These are phyloP conservation scores for Branchipolynoe longqiensis DNA, from an alignment of 2,888 invertebrate genomes.

Conservation along the genomic window DNA sequence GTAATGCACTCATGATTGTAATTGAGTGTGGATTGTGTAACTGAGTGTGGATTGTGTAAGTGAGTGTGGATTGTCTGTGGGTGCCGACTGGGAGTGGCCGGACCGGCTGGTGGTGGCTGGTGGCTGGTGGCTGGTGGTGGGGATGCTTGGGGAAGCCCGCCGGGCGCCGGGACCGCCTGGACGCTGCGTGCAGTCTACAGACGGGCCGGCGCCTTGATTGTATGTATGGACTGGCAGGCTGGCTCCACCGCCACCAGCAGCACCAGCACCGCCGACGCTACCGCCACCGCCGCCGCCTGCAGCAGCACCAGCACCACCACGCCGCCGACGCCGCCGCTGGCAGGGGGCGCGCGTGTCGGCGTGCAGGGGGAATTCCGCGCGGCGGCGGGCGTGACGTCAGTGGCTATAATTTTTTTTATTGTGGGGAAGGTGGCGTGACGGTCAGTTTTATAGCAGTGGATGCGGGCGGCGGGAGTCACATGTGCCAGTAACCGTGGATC, in stretches of 20 bases:
- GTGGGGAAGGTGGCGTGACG: conserved; percentile 57
- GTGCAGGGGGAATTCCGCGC: conserved; percentile 26
- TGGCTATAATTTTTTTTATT: conserved; percentile 51
- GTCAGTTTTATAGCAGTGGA: conserved; percentile 54
- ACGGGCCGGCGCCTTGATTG: background rate
- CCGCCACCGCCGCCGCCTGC: background rate
- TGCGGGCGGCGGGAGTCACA: conserved; percentile 54
- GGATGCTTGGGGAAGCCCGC: conserved; percentile 38
- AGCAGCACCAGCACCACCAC: background rate
- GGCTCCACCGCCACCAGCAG: conserved; percentile 7
- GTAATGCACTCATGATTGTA: too few relatives aligned
- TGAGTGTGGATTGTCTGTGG: background rate
- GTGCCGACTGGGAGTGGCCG: background rate
- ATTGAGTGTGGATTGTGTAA: too few relatives aligned
- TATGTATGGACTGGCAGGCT: conserved; percentile 8
- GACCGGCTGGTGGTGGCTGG: background rate
- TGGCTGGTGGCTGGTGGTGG: background rate
- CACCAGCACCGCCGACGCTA: conserved; percentile 14
- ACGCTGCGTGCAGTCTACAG: background rate
- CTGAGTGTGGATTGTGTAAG: too few relatives aligned
- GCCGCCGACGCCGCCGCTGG: background rate
- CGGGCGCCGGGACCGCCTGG: background rate
- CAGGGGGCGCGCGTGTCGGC: background rate
- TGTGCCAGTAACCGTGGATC: conserved; percentile 55
- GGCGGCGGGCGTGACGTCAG: conserved; percentile 38